Evolutionary conservation across 2,888 invertebrate species (phyloP), one percentile per base, ranked within the genome.

Genomic region (Thalpophila matura): DNA sequence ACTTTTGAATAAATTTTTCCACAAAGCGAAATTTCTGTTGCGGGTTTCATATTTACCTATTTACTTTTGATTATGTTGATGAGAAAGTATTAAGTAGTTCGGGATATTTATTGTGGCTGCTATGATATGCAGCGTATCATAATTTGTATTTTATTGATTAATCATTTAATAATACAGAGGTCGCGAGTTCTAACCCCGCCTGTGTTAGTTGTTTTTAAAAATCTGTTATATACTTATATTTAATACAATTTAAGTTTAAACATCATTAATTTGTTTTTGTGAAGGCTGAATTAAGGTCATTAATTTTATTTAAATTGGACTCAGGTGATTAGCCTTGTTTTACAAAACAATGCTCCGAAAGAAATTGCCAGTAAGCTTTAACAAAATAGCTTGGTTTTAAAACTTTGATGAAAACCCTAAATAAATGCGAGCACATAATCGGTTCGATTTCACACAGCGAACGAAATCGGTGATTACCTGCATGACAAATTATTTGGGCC

Each of bases 231-330:
- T n/a, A n/a, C n/a, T n/a, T n/a, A n/a, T n/a, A n/a, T n/a, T n/a
- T n/a, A n/a, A n/a, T n/a, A n/a, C n/a, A n/a, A n/a, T n/a, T n/a
- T n/a, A n/a, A n/a, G n/a, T n/a, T n/a, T n/a, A n/a, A n/a, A n/a
- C n/a, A n/a, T n/a, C n/a, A n/a, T n/a, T n/a, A n/a, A n/a, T n/a
- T n/a, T 56, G 26, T 53, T 56, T 66, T 22, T 33, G 18, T 47
- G 29, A 54, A 54, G 38, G 49, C 35, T 29, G 46, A 27, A 42
- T 43, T 45, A 45, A n/a, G 12, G 18, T 56, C 47, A 74, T 73
- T 31, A 71, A 74, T 73, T 73, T 31, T 73, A 74, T 73, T 49
- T 73, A 49, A 53, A 71, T 73, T 73, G 57, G 22, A 22, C 37
- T 40, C 47, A 56, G 71, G 47, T 49, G 49, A 50, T 24, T 22